Percentiles rank a stretch among this genome's conserved stretches.
These are phyloP conservation scores for Archivesica marissinica DNA, from an alignment of 1,140 invertebrate genomes.

Conservation along the genomic window DNA sequence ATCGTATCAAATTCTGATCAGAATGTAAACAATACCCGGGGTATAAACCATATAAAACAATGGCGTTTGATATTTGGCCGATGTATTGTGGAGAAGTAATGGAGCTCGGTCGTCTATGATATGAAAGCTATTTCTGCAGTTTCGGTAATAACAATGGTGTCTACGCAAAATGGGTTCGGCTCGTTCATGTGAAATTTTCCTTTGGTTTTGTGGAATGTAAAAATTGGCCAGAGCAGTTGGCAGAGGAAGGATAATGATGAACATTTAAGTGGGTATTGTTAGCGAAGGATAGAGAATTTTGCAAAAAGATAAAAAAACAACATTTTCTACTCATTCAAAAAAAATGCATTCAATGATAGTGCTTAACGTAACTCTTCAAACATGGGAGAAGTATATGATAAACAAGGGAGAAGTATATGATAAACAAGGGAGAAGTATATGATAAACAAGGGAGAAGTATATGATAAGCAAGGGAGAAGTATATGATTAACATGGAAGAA, in stretches of 20 bases:
- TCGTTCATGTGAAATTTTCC: conserved; percentile 50
- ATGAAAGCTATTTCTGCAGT: conserved; percentile 35
- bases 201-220: conserved; percentile 37
- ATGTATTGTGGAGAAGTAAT: conserved; percentile 50
- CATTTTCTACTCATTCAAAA: too few relatives aligned
- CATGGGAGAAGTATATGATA: too few relatives aligned
- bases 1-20: conserved; percentile 54
- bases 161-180: conserved; percentile 37
- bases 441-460: too few relatives aligned
- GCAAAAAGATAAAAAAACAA: too few relatives aligned
- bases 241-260: not conserved
- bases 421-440: too few relatives aligned
- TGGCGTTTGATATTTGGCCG: conserved; percentile 36
- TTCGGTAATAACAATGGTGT: conserved; percentile 45
- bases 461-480: too few relatives aligned
- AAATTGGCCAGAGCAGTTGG: conserved; percentile 24
- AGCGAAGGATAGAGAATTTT: too few relatives aligned
- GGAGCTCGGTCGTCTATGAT: conserved; percentile 29
- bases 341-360: too few relatives aligned
- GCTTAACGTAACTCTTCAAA: too few relatives aligned
- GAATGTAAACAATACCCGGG: conserved; percentile 36
- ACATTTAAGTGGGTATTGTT: too few relatives aligned
- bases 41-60: conserved; percentile 54
- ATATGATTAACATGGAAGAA: too few relatives aligned
- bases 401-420: too few relatives aligned